A percentile compares a stretch with the other conserved stretches of the same genome.
phyloP scores from a whole-genome alignment of 2,888 invertebrate genomes.

The Leptinotarsa juncta region DNA sequence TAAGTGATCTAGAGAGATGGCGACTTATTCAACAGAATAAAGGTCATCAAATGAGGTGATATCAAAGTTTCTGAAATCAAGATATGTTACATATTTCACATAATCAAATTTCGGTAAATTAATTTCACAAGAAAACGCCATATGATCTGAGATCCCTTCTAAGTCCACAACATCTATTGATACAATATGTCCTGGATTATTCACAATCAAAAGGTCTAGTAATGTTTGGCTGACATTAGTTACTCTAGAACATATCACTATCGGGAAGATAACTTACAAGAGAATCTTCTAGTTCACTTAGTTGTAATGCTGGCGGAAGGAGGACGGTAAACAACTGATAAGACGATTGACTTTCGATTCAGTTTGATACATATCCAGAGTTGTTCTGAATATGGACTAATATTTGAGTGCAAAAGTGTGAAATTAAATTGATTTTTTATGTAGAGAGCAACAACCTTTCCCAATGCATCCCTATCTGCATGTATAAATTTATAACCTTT shows the following conservation, averaged over 20 bases:
- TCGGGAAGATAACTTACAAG: not conserved
- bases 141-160: no score
- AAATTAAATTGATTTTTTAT: conserved; percentile 1
- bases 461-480: conserved; percentile 5
- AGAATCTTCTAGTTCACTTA: not conserved
- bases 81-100: no score
- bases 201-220: not conserved
- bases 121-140: no score
- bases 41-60: no score
- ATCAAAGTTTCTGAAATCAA: no score
- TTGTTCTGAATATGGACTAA: no score
- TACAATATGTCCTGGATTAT: not conserved
- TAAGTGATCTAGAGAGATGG: not conserved
- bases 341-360: no score
- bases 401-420: not conserved
- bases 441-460: conserved; percentile 7
- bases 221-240: not conserved
- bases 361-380: no score
- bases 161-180: not conserved
- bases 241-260: not conserved
- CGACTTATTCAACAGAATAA: not conserved
- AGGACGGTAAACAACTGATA: no score
- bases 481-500: not conserved
- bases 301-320: not conserved
- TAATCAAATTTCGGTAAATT: no score